Percentiles rank a stretch among this genome's conserved stretches.
These are phyloP conservation scores for Cataglyphis rosenhaueri DNA, from an alignment of 2,888 invertebrate genomes.

Conservation along the genomic window DNA sequence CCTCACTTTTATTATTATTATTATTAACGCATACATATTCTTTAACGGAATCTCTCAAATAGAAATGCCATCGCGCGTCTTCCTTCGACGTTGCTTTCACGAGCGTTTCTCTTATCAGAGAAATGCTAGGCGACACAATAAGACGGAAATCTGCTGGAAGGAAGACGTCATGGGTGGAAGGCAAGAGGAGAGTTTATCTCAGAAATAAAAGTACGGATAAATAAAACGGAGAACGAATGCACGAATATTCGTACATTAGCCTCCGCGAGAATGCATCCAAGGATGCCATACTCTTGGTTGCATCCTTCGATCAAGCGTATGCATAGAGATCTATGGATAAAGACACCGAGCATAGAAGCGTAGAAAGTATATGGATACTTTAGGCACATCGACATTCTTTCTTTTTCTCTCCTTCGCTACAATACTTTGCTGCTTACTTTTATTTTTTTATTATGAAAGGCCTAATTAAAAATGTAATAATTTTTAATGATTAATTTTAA, in stretches of 20 bases:
- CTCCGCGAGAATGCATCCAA: constrained; percentile 51
- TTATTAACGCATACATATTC: constrained; percentile 34
- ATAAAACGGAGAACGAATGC: constrained; percentile 46
- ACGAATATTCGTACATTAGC: constrained; percentile 54
- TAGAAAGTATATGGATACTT: not conserved
- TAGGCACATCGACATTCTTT: constrained; percentile 19
- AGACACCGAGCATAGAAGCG: constrained; percentile 1
- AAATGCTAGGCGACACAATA: constrained; percentile 71
- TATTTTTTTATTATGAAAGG: not conserved
- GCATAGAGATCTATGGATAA: constrained; percentile 29
- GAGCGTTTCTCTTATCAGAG: constrained; percentile 69
- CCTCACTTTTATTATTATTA: not conserved
- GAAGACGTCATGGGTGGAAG: constrained; percentile 70
- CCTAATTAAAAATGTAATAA: not conserved
- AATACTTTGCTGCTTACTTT: not conserved
- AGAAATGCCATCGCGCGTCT: constrained; percentile 32
- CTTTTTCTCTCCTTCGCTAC: not conserved
- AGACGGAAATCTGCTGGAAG: constrained; percentile 76
- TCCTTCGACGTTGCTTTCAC: constrained; percentile 45
- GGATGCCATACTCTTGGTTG: constrained; percentile 37
- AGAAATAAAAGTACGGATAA: constrained; percentile 70
- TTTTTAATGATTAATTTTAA: not conserved
- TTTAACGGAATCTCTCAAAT: constrained; percentile 41
- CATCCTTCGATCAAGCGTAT: constrained; percentile 49
- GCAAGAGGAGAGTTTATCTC: constrained; percentile 67